These are phyloP conservation scores for Pao palembangensis DNA, from an alignment of 2,113 vertebrate species.

Conservation along the genomic window DNA sequence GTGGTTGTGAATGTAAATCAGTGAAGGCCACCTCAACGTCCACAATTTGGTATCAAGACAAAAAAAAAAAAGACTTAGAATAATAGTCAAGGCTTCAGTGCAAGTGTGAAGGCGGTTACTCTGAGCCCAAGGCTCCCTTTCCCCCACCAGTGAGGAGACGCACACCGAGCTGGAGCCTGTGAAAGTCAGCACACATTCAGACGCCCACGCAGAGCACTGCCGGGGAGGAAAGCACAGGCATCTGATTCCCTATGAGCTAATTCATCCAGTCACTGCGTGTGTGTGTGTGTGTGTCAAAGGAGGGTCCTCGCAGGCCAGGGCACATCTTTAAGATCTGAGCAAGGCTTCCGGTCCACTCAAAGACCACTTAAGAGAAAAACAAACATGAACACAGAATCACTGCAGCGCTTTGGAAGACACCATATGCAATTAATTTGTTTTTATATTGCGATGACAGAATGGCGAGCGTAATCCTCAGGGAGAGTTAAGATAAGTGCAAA, in stretches of 20 bases:
- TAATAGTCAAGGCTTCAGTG: background rate
- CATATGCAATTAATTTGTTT: conserved; percentile 47
- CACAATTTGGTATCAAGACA: background rate
- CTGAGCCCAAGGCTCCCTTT: conserved; percentile 1
- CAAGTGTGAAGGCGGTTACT: background rate
- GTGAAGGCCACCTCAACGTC: background rate
- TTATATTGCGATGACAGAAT: conserved; percentile 38
- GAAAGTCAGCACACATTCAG: conserved; percentile 29
- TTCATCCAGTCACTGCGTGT: conserved; percentile 47
- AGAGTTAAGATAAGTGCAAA: conserved; percentile 43
- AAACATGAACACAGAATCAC: conserved; percentile 16
- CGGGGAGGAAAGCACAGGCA: conserved; percentile 26
- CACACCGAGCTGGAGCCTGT: conserved; percentile 12
- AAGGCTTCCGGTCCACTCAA: conserved; percentile 38
- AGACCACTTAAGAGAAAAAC: background rate
- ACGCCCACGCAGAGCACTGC: conserved; percentile 41
- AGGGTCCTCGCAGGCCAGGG: conserved; percentile 38
- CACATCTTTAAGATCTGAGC: conserved; percentile 53
- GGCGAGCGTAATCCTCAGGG: conserved; percentile 57
- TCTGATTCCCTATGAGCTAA: conserved; percentile 51
- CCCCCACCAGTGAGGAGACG: background rate
- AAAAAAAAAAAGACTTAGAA: background rate
- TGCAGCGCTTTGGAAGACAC: conserved; percentile 10
- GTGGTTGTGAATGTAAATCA: background rate
- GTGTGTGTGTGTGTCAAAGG: conserved; percentile 23